Percentiles rank a stretch among this genome's conserved stretches.
phyloP scores from a whole-genome alignment of 2,888 invertebrate genomes.

The Dryobota labecula region DNA sequence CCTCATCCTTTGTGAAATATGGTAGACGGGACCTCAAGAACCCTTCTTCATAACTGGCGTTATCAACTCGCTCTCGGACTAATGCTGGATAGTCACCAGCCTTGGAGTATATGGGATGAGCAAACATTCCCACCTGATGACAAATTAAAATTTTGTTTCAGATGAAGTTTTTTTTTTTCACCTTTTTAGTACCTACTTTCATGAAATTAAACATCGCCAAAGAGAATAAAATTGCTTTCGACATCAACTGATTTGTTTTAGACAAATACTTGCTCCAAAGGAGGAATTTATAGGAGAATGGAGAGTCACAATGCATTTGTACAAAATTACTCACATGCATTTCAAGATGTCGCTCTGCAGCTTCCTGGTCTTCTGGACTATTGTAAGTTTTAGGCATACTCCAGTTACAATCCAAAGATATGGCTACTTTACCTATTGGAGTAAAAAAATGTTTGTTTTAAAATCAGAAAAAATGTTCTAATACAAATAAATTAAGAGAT shows the following conservation, averaged over 20 bases:
- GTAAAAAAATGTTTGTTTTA: neutral
- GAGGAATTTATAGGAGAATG: neutral
- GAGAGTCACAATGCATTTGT: neutral
- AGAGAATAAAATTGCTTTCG: neutral
- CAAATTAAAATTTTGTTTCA: neutral
- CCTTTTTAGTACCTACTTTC: neutral
- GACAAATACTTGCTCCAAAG: neutral
- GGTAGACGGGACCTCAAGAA: slow-evolving; percentile 85
- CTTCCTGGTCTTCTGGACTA: slow-evolving; percentile 20
- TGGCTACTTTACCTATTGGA: slow-evolving; percentile 5
- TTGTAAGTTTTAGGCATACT: slow-evolving; percentile 5
- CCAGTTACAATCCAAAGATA: slow-evolving; percentile 26
- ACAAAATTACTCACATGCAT: slow-evolving; percentile 12
- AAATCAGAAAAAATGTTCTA: neutral
- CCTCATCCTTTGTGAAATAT: slow-evolving; percentile 83
- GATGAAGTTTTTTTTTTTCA: neutral
- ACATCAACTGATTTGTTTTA: neutral
- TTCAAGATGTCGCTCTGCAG: slow-evolving; percentile 25
- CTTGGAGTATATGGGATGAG: slow-evolving; percentile 87
- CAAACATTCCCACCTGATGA: slow-evolving; percentile 84
- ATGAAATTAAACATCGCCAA: neutral
- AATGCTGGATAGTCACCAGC: slow-evolving; percentile 86
- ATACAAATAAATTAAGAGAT: neutral
- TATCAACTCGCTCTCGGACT: slow-evolving; percentile 83
- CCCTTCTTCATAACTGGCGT: slow-evolving; percentile 82